Evolutionary conservation across 2,113 vertebrate species (phyloP).

Genomic region (Dicrurus megarhynchus): DNA sequence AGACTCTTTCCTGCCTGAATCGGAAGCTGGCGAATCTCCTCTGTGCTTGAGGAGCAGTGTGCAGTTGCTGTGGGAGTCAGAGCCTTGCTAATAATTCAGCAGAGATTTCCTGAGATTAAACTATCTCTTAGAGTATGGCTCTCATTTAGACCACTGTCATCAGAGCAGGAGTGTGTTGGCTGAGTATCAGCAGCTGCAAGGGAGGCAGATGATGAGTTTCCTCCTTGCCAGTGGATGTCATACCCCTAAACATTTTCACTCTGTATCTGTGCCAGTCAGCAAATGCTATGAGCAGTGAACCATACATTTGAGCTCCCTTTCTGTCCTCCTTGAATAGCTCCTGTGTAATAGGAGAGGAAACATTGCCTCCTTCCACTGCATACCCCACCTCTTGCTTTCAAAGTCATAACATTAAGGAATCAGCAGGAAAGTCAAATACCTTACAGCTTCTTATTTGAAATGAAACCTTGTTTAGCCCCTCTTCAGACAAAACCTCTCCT

Average conservation of each 20-base stretch:
- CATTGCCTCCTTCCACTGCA: background rate
- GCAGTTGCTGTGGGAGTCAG: background rate
- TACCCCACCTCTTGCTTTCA: background rate
- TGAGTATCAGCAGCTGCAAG: background rate
- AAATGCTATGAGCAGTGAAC: background rate
- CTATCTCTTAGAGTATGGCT: background rate
- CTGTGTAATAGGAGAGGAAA: background rate
- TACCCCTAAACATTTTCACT: background rate
- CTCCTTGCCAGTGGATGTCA: background rate
- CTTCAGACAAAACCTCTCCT: background rate
- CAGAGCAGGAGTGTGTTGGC: slow-evolving; percentile 6
- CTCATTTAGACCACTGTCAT: slow-evolving; percentile 30
- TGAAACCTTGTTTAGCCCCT: background rate
- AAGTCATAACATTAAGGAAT: background rate
- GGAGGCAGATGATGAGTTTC: background rate
- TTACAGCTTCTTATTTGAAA: background rate
- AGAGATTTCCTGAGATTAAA: slow-evolving; percentile 58
- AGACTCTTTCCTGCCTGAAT: background rate
- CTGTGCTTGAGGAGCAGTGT: background rate
- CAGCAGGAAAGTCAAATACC: background rate
- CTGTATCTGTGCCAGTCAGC: background rate
- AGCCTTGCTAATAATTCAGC: background rate
- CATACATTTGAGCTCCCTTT: background rate
- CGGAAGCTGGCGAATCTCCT: background rate
- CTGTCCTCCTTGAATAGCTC: background rate